A percentile compares a stretch with the other conserved stretches of the same genome.
These are phyloP conservation scores for Ormyrus labotus DNA, from an alignment of 2,888 invertebrate genomes.

Conservation along the genomic window DNA sequence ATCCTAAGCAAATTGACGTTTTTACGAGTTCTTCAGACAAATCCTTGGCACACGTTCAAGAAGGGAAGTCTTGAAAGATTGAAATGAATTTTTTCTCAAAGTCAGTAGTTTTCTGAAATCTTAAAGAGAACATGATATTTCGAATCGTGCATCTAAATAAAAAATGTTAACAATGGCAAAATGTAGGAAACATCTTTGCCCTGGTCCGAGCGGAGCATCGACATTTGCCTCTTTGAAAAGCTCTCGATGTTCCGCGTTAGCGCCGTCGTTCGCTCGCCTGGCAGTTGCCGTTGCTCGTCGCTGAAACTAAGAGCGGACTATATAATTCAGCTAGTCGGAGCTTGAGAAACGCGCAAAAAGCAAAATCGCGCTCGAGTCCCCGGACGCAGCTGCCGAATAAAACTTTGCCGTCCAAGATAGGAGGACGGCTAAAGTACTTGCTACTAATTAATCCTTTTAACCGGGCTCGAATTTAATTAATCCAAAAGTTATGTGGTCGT, in stretches of 20 bases:
- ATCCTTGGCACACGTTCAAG: conserved; percentile 63
- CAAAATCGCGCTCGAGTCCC: conserved; percentile 18
- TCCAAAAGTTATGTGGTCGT: conserved; percentile 72
- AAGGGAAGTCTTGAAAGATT: background rate
- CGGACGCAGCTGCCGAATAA: conserved; percentile 47
- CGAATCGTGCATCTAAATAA: no score
- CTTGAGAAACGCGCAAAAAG: conserved; percentile 33
- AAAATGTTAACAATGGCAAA: no score
- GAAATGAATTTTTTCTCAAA: no score
- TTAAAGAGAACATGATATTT: no score
- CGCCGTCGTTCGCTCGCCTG: no score
- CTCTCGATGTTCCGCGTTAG: background rate
- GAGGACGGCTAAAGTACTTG: conserved; percentile 51
- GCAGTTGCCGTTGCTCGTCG: conserved; percentile 3
- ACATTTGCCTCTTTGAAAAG: background rate
- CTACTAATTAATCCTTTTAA: conserved; percentile 74
- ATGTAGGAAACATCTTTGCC: no score
- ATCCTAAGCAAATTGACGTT: conserved; percentile 64
- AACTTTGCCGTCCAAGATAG: conserved; percentile 32
- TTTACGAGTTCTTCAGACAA: conserved; percentile 62
- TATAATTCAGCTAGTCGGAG: background rate
- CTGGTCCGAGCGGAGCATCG: no score
- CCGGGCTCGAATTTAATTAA: conserved; percentile 73
- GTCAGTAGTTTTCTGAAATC: no score
- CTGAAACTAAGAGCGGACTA: background rate